Conservation (phyloP, 2,888 invertebrate species). For the Pollenia angustigena region DNA sequence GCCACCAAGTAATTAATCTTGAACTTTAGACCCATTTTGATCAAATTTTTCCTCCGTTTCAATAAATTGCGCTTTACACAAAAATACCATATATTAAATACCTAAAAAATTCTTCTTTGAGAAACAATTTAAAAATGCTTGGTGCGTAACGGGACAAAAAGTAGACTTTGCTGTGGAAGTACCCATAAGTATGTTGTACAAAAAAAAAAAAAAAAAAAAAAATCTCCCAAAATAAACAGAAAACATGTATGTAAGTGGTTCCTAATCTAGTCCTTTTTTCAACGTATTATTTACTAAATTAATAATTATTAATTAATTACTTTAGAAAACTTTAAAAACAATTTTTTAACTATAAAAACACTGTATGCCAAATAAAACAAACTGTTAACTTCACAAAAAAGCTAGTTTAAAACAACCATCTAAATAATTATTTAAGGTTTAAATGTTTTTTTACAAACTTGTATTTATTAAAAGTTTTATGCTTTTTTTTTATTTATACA, state of each 20-base stretch:
- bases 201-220: slow-evolving; percentile 82
- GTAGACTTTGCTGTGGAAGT: too few relatives aligned
- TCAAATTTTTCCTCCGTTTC: too few relatives aligned
- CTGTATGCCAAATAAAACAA: slow-evolving; percentile 31
- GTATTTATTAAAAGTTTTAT: too few relatives aligned
- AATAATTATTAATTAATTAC: slow-evolving; percentile 28
- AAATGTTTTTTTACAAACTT: too few relatives aligned
- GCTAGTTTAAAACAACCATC: neutral
- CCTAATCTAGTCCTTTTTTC: slow-evolving; percentile 83
- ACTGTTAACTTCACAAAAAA: neutral
- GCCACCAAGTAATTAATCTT: too few relatives aligned
- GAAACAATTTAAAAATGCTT: too few relatives aligned
- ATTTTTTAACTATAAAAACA: slow-evolving; percentile 26
- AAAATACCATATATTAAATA: too few relatives aligned
- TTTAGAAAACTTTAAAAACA: slow-evolving; percentile 47
- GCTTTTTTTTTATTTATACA: neutral
- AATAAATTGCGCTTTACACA: too few relatives aligned
- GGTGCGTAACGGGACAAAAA: too few relatives aligned
- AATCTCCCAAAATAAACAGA: neutral
- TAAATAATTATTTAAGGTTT: slow-evolving; percentile 29
- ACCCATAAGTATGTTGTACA: slow-evolving; percentile 60
- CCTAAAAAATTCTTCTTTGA: too few relatives aligned
- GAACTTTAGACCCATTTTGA: too few relatives aligned
- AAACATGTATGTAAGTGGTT: slow-evolving; percentile 79
- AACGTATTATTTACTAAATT: slow-evolving; percentile 68